phyloP scores from a whole-genome alignment of 2,888 invertebrate species.

The Tethea ocularis region DNA sequence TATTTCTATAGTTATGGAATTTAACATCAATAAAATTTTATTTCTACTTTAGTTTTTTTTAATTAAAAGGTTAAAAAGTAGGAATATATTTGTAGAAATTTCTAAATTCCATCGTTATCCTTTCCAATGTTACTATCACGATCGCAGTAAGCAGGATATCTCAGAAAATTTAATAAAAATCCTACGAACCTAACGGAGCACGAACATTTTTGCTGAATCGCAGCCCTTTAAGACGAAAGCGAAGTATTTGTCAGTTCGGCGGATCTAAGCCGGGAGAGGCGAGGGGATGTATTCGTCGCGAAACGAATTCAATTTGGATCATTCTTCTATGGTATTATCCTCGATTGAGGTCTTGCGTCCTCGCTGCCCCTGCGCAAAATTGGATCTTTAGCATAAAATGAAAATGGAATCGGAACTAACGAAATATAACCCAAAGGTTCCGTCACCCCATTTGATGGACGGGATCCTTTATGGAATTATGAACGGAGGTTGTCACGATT shows the following conservation, averaged over 20 bases:
- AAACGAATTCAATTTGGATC: conserved; percentile 79
- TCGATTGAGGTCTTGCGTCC: conserved; percentile 62
- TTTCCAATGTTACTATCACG: conserved; percentile 7
- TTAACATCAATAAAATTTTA: no score
- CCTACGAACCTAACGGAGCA: conserved; percentile 62
- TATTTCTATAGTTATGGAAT: background rate
- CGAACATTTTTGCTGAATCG: conserved; percentile 68
- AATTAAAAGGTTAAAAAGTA: no score
- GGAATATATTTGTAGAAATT: no score
- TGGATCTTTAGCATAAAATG: conserved; percentile 81
- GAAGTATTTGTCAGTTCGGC: conserved; percentile 56
- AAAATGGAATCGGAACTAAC: conserved; percentile 77
- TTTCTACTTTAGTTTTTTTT: no score
- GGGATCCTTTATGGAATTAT: conserved; percentile 56
- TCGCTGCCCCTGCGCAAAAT: conserved; percentile 59
- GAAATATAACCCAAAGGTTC: conserved; percentile 61
- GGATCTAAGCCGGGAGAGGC: conserved; percentile 39
- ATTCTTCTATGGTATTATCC: conserved; percentile 78
- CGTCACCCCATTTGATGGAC: conserved; percentile 47
- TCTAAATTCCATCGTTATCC: conserved; percentile 24
- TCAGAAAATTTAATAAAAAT: conserved; percentile 72
- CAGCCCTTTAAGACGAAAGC: conserved; percentile 60
- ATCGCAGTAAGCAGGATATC: conserved; percentile 31
- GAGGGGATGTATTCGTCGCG: conserved; percentile 38
- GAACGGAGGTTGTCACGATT: conserved; percentile 22